Percentiles rank a stretch among this genome's conserved stretches.
phyloP scores from a whole-genome alignment of 2,888 invertebrate species.

The Athalia rosae region DNA sequence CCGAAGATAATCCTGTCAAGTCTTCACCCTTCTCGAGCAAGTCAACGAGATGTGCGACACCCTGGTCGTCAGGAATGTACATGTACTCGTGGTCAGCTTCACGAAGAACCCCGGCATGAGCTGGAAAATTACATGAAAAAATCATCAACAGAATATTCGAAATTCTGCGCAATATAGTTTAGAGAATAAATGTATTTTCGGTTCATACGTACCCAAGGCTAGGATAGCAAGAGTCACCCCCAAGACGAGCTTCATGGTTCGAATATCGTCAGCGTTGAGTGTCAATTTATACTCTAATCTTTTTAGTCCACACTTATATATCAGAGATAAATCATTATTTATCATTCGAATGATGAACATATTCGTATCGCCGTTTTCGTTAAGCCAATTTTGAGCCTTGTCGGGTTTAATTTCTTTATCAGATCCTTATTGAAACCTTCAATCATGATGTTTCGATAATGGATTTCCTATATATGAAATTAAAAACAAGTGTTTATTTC shows the following conservation, averaged over 20 bases:
- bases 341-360: neutral
- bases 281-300: neutral
- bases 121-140: neutral
- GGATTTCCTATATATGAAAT: too few species aligned
- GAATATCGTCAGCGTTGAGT: neutral
- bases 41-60: conserved; percentile 71
- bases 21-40: conserved; percentile 53
- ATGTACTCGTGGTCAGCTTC: conserved; percentile 65
- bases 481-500: too few species aligned
- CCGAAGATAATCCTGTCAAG: conserved; percentile 14
- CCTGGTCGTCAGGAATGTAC: conserved; percentile 74
- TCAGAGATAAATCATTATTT: neutral
- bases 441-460: too few species aligned
- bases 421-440: neutral
- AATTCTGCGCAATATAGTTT: neutral
- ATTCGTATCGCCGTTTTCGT: neutral
- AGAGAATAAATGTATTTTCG: neutral
- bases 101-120: neutral
- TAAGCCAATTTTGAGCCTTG: neutral
- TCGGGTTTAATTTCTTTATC: conserved; percentile 4
- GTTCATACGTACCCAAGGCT: neutral
- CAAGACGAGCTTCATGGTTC: conserved; percentile 10
- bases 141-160: neutral
- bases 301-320: neutral
- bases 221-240: conserved; percentile 24